Evolutionary conservation across 1,140 invertebrate species (phyloP), one percentile per base, ranked within the genome.

Genomic region (Cydia fagiglandana): DNA sequence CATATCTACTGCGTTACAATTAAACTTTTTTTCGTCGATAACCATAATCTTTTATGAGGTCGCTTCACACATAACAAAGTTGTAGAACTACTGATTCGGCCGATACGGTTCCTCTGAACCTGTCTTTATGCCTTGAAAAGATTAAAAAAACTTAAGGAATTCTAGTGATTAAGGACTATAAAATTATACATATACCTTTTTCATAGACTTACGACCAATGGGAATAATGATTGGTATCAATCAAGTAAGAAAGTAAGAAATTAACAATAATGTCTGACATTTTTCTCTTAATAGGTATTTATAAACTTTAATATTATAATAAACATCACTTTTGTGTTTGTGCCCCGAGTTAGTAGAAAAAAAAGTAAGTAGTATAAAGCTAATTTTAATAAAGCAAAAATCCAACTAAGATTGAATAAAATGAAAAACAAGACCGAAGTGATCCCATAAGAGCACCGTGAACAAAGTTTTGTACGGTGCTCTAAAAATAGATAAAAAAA

Each of bases 21-120:
- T 38, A 70, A 38, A 17, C 15, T 70, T 70, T 70, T 53, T 70
- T 70, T 70, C n/a, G 34, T 70, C 34, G 30, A 45, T 70, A 38
- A 70, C 66, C 66, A 38, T 70, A 70, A 70, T 45, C 34, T 70
- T 70, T 70, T 70, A 70, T 45, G 45, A 17, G 66, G 66, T 70
- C 38, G 66, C 5, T 70, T 17, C 38, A 70, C 66, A 17, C 34
- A 20, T 38, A 38, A 70, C 30, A 70, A 70, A 38, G 64, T 68
- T 34, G 64, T 68, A 38, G 24, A n/a, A 13, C 30, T 34, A 30
- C 28, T 68, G 30, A 38, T 68, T 17, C 17, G n/a, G 38, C 30
- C 38, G 66, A 38, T 70, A 34, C 66, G 56, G 56, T 61, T 10
- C 17, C 4, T 66, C 24, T 34, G 28, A 15, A 66, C 24, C 24